Evolutionary conservation across 2,888 invertebrate species (phyloP).

Genomic region (Macrophya annulata): DNA sequence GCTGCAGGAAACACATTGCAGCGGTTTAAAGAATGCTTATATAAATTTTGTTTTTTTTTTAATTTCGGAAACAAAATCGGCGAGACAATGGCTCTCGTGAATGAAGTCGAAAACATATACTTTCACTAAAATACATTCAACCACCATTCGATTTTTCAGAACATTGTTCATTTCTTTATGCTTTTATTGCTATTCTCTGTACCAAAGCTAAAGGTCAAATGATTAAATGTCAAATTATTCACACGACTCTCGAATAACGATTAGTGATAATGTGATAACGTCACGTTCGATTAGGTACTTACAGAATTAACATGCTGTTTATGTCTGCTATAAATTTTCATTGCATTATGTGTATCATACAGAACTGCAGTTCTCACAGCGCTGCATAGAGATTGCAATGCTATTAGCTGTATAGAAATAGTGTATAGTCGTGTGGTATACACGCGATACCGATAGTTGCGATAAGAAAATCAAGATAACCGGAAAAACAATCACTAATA

Average conservation of each 20-base stretch:
- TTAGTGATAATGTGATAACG: not conserved
- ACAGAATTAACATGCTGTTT: conserved; percentile 27
- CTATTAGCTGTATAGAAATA: not conserved
- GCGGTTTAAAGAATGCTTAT: not conserved
- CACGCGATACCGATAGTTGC: not conserved
- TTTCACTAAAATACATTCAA: not conserved
- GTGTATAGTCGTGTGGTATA: not conserved
- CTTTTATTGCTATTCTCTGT: not conserved
- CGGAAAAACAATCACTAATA: conserved; percentile 17
- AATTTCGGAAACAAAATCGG: not conserved
- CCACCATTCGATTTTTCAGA: not conserved
- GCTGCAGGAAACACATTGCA: conserved; percentile 27
- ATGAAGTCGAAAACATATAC: not conserved
- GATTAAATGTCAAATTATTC: conserved; percentile 31
- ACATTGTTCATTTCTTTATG: not conserved
- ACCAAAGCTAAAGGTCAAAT: not conserved
- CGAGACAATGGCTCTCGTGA: conserved; percentile 11
- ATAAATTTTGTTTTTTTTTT: not conserved
- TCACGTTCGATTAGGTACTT: conserved; percentile 25
- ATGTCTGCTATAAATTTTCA: conserved; percentile 34
- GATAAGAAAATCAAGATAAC: conserved; percentile 1
- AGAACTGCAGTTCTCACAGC: not conserved
- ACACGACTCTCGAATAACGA: conserved; percentile 11
- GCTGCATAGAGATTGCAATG: not conserved
- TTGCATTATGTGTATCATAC: not conserved